Percentiles rank a stretch among this genome's conserved stretches.
phyloP scores from a whole-genome alignment of 2,113 vertebrate species.

The Cavia porcellus region DNA sequence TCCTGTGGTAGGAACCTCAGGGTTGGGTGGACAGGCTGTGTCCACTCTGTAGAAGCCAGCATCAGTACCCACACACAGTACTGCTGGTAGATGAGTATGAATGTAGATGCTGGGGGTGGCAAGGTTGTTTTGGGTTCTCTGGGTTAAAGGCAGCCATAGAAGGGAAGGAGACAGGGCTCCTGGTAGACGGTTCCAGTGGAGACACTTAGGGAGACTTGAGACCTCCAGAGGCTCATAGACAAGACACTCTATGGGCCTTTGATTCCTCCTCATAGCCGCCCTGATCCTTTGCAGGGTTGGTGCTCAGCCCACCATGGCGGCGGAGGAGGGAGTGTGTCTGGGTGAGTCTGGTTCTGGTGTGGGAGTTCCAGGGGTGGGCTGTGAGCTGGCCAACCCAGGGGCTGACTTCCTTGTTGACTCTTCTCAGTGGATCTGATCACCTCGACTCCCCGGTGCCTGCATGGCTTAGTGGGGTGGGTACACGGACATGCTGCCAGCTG shows the following conservation, averaged over 20 bases:
- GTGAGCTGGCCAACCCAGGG: neutral
- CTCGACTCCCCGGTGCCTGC: constrained; percentile 92
- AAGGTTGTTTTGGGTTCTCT: neutral
- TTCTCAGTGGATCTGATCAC: constrained; percentile 88
- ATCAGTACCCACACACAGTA: fast-evolving
- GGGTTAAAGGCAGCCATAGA: neutral
- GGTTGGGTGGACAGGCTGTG: neutral
- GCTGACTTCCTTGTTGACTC: constrained; percentile 57
- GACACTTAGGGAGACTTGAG: neutral
- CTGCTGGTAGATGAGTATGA: neutral
- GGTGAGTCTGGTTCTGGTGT: constrained; percentile 83
- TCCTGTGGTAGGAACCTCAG: neutral
- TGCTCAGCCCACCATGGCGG: neutral
- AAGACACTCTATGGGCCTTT: neutral
- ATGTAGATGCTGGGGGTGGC: neutral
- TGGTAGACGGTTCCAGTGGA: neutral
- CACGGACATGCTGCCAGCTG: constrained; percentile 93
- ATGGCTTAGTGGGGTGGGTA: constrained; percentile 93
- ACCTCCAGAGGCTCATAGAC: neutral
- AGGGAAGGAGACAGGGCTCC: neutral
- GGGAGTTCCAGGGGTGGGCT: neutral
- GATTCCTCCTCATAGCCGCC: neutral
- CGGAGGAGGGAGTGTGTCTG: constrained; percentile 80
- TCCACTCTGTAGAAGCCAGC: neutral
- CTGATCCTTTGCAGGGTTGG: constrained; percentile 82